A percentile compares a stretch with the other conserved stretches of the same genome.
Evolutionary conservation across 1,140 invertebrate species (phyloP).

Genomic region (Calosoma granatense): DNA sequence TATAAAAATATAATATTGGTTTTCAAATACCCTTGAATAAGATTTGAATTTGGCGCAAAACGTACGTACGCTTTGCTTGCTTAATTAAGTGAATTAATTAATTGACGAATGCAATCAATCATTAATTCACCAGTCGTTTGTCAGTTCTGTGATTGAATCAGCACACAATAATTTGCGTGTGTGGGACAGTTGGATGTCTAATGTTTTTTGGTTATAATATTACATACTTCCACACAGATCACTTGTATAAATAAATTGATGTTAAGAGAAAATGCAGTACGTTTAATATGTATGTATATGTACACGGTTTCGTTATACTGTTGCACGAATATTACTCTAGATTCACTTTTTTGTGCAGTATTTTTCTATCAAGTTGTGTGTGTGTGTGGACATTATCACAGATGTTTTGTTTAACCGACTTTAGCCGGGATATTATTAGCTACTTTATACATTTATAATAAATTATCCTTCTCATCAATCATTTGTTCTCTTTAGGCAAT

Average conservation of each 20-base stretch:
- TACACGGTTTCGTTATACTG: not conserved
- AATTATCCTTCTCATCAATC: not conserved
- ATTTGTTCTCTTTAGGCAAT: constrained; percentile 2
- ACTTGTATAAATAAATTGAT: not conserved
- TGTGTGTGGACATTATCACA: constrained; percentile 2
- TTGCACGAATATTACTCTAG: no score
- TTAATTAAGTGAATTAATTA: not conserved
- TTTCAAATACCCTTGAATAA: not conserved
- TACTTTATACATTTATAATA: constrained; percentile 5
- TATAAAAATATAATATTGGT: no score
- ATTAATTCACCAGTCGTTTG: constrained; percentile 3
- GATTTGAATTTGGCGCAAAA: not conserved
- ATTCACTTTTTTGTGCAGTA: not conserved
- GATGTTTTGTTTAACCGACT: not conserved
- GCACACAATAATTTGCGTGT: not conserved
- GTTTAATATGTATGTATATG: not conserved
- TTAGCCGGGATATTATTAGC: not conserved
- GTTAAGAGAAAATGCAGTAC: not conserved
- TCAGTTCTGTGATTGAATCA: not conserved
- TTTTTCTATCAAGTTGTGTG: not conserved
- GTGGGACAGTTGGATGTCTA: not conserved
- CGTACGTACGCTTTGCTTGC: not conserved
- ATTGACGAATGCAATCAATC: no score
- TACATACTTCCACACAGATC: not conserved
- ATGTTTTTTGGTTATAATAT: not conserved